Conservation (phyloP, 2,888 invertebrate species). For the Plebejus anna region DNA sequence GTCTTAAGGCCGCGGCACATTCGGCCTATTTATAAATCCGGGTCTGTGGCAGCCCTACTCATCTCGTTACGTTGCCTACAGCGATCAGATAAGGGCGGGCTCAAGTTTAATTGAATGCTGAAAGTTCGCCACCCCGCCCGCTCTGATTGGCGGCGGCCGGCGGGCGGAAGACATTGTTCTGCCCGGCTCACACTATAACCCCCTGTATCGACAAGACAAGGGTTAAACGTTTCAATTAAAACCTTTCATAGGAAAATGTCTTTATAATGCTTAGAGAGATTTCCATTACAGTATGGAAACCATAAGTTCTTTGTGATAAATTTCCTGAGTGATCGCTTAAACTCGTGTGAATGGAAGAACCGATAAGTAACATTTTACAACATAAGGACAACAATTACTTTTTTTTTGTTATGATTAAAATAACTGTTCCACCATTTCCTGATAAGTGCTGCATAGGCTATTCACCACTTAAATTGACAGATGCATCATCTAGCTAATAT, state of each 20-base stretch:
- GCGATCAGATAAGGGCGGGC: conserved; percentile 75
- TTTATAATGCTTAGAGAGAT: neutral
- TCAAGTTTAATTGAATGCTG: conserved; percentile 77
- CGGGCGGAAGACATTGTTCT: conserved; percentile 67
- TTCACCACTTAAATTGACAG: too few species aligned
- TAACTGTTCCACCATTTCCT: too few species aligned
- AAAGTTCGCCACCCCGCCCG: conserved; percentile 69
- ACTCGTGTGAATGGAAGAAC: too few species aligned
- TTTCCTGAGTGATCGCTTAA: too few species aligned
- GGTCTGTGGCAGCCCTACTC: conserved; percentile 51
- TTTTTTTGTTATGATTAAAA: too few species aligned
- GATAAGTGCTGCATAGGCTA: too few species aligned
- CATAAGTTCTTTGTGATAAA: too few species aligned
- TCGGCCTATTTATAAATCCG: too few species aligned
- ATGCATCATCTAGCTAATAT: too few species aligned
- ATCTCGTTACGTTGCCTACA: conserved; percentile 71
- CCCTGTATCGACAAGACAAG: conserved; percentile 22
- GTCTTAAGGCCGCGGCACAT: too few species aligned
- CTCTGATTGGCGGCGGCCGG: conserved; percentile 64
- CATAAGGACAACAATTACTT: too few species aligned
- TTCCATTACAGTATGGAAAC: neutral
- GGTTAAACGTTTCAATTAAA: conserved; percentile 12
- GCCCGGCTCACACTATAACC: conserved; percentile 26
- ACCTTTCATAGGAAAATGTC: neutral
- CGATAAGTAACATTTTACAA: too few species aligned